These are phyloP conservation scores for Percina caprodes DNA, from an alignment of 2,113 vertebrate species.

Conservation along the genomic window DNA sequence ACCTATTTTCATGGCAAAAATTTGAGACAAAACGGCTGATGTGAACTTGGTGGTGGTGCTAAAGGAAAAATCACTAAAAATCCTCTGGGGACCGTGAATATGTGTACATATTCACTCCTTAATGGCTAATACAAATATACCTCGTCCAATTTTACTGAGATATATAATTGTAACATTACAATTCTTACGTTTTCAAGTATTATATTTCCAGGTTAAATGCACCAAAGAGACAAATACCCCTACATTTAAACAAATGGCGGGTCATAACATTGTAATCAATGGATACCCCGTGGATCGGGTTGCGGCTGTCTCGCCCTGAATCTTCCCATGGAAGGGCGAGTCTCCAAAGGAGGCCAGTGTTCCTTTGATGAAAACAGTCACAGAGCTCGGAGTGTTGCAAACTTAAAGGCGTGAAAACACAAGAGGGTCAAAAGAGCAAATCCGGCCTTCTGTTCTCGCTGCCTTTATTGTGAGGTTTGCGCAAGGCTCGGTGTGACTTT, in stretches of 20 bases:
- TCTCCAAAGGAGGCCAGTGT: constrained; percentile 49
- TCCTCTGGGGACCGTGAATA: background rate
- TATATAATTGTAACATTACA: no score
- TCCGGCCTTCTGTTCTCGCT: constrained; percentile 70
- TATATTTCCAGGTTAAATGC: background rate
- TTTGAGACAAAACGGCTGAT: background rate
- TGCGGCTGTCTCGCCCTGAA: constrained; percentile 31
- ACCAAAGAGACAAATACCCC: background rate
- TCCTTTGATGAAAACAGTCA: constrained; percentile 63
- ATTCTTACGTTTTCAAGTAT: background rate
- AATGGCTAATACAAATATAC: background rate
- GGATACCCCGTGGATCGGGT: constrained; percentile 53
- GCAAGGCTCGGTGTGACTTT: constrained; percentile 68
- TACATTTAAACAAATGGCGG: constrained; percentile 25
- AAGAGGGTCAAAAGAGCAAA: constrained; percentile 76
- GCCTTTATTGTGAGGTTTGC: constrained; percentile 69
- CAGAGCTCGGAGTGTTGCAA: constrained; percentile 48
- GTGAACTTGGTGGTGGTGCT: background rate
- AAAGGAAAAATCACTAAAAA: background rate
- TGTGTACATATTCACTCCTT: background rate
- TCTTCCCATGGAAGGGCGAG: constrained; percentile 74
- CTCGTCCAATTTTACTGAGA: background rate
- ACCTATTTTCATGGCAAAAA: no score
- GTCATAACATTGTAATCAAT: constrained; percentile 43
- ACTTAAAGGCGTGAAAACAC: constrained; percentile 64